These are phyloP conservation scores for Steromphala cineraria DNA, from an alignment of 2,888 invertebrate species.

Conservation along the genomic window DNA sequence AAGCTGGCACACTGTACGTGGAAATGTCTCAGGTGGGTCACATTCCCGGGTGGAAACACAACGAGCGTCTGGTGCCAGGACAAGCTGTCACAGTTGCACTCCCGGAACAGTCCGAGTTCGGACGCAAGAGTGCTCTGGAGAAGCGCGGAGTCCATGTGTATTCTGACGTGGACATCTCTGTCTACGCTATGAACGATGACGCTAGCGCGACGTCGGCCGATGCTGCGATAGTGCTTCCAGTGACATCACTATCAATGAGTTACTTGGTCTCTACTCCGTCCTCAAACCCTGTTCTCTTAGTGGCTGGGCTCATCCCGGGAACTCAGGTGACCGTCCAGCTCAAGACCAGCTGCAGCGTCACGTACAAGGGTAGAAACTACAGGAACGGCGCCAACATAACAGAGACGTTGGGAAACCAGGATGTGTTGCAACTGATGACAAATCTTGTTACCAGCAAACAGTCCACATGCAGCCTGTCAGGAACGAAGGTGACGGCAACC, in stretches of 20 bases:
- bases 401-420: neutral
- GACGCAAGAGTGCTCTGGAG: neutral
- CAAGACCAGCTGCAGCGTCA: neutral
- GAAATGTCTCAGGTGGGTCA: neutral
- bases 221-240: neutral
- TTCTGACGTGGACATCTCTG: conserved; percentile 9
- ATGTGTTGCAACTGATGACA: neutral
- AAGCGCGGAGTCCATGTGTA: neutral
- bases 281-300: neutral
- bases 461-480: neutral
- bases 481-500: neutral
- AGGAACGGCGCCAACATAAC: neutral
- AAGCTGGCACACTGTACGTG: neutral
- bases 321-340: neutral
- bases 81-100: neutral
- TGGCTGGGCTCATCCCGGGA: neutral
- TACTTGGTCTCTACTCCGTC: neutral
- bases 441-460: neutral
- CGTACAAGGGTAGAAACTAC: neutral
- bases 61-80: neutral
- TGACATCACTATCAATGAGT: neutral
- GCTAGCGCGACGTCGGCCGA: neutral
- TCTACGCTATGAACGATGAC: conserved; percentile 18
- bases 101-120: neutral
- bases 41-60: neutral